These are phyloP conservation scores for Trichopria drosophilae DNA, from an alignment of 2,888 invertebrate species.

Conservation along the genomic window DNA sequence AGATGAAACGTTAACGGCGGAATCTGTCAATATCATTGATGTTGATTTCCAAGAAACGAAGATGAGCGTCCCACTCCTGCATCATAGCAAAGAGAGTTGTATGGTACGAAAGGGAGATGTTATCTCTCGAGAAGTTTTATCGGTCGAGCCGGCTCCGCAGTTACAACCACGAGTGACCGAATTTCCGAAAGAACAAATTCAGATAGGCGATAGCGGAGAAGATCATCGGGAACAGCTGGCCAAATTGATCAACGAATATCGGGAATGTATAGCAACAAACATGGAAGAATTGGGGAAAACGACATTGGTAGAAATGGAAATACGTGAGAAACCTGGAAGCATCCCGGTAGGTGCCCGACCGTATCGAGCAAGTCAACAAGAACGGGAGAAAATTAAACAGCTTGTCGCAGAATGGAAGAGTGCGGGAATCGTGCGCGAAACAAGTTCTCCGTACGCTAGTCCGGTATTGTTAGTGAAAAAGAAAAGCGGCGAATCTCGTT, in stretches of 20 bases:
- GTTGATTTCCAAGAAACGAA: too few species aligned
- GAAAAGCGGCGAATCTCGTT: constrained; percentile 10
- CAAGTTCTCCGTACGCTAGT: constrained; percentile 5
- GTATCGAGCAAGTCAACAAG: background rate
- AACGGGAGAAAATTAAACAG: background rate
- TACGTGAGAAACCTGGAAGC: background rate
- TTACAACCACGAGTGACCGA: background rate
- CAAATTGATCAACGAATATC: background rate
- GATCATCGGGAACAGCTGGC: too few species aligned
- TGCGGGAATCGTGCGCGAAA: constrained; percentile 10
- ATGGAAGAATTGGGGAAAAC: background rate
- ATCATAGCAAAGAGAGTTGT: too few species aligned
- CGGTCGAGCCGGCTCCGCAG: constrained; percentile 1
- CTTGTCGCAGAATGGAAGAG: constrained; percentile 13
- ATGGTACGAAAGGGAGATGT: too few species aligned
- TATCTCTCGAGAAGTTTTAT: constrained; percentile 1
- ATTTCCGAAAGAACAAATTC: too few species aligned
- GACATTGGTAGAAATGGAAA: too few species aligned
- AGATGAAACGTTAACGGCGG: background rate
- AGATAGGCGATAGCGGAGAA: too few species aligned
- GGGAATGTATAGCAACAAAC: constrained; percentile 2
- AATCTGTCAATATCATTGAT: constrained; percentile 4
- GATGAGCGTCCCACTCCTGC: too few species aligned
- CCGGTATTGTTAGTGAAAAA: constrained; percentile 10
- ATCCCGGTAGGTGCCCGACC: constrained; percentile 11